Evolutionary conservation across 2,797 vertebrate genomes (phyloP), one percentile per base, ranked within the genome.

Genomic region (Mallotus villosus): DNA sequence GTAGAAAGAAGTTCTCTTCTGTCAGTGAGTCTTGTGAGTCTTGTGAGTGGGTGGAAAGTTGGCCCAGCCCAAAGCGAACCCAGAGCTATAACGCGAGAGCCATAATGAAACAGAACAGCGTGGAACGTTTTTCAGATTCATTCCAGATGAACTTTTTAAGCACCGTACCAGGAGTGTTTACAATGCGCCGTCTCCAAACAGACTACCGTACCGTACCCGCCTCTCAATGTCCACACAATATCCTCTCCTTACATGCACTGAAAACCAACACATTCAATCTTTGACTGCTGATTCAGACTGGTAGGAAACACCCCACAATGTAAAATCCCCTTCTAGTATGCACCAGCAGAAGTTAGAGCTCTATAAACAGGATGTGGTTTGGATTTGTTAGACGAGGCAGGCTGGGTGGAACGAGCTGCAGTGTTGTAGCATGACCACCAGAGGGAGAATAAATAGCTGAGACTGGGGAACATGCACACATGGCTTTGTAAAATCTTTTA

Each of bases 111-210:
- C 21, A 32, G 49, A 57, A 74, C 37, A 12, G 25, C 49, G 78
- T 74, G 85, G 84, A 88, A 88, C 84, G 6, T 41, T 37, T 66
- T 70, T 8, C 51, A 67, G 67, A 75, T 74, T 72, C 11, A 62
- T 55, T 72, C 19, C 62, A 72, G 55, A 22, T 68, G 25, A 59
- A 63, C 17, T 51, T 74, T 62, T 22, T 1, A n/a, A 76, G 12
- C 63, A 65, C 14, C 25, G 29, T 29, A 51, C 49, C 49, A 51
- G 49, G 17, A 51, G 49, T 14, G 14, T 51, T 17, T 51, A 73
- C 67, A 37, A 55, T 21, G 24, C n/a, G 29, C 29, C n/a, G 9
- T 7, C 27, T 27, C 29, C 2, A n/a, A 32, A 62, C 27, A 62
- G 6, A 32, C 25, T 14, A n/a, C n/a, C 7, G 21, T 2, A 7